phyloP scores from a whole-genome alignment of 2,888 invertebrate genomes.

The Mycalesis mineus region DNA sequence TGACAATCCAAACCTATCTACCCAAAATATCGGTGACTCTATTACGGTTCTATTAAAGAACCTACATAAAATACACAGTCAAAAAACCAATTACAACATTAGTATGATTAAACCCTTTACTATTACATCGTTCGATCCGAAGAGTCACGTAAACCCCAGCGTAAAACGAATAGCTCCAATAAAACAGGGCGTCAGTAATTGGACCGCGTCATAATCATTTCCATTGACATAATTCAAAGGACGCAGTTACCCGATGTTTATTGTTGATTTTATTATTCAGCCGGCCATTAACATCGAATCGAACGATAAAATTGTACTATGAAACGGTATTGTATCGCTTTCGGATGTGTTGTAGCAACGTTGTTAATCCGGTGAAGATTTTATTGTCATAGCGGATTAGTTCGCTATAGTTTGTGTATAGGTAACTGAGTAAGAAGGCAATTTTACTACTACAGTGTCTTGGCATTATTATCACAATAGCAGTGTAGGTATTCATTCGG shows the following conservation, averaged over 20 bases:
- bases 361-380: constrained; percentile 25
- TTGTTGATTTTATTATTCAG: constrained; percentile 53
- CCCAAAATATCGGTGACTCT: no score
- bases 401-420: no score
- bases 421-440: no score
- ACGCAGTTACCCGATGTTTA: constrained; percentile 48
- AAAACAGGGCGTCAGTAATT: constrained; percentile 18
- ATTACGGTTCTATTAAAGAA: no score
- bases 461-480: no score
- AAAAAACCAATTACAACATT: no score
- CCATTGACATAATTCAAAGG: constrained; percentile 50
- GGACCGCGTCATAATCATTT: constrained; percentile 35
- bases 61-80: no score
- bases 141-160: not conserved
- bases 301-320: constrained; percentile 47
- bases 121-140: not conserved
- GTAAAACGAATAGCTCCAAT: constrained; percentile 13
- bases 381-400: not conserved
- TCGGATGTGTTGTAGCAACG: constrained; percentile 17
- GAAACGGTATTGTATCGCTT: constrained; percentile 34
- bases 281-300: constrained; percentile 35
- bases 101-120: not conserved
- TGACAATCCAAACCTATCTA: no score
- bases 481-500: no score
- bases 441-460: no score